Base-by-base conservation (phyloP, 2,888 invertebrate species). In the Ptychoptera albimana region DNA sequence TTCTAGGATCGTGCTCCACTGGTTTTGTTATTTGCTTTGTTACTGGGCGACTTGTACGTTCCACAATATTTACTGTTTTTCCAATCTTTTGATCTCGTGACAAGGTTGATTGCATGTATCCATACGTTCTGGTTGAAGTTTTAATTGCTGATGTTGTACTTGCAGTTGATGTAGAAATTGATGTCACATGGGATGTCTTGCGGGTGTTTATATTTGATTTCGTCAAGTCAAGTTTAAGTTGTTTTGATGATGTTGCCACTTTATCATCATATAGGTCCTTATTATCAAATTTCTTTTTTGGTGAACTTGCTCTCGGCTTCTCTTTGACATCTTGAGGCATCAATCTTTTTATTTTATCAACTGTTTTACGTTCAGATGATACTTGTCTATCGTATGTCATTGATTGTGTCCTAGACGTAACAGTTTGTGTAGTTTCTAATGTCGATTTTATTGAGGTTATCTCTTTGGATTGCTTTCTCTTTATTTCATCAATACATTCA, bases 31-130 rank as follows among this genome's bases (percentile, higher is more conserved):
- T 11, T 11, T 30, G n/a, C 11, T 40, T 40, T 7, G 40, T 11
- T 15, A n/a, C 31, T 2, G 32, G 7, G 11, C 34, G 32, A n/a
- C 14, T 35, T 16, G 42, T 34, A 12, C 15, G 23, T 12, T 42
- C 16, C 7, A 16, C 5, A 3, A n/a, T 13, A 15, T 51, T 49
- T 15, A 34, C 43, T 13, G 41, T 39, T 43, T 50, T 64, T 10
- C 68, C 71, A 37, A 69, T 64, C 55, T 74, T 73, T 56, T 72
- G 63, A 53, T 69, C 69, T 49, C 73, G 61, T 1, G 75, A 72
- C 37, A 75, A 54, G 16, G 75, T 75, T 1, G 74, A 73, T 49
- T 70, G 71, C 75, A 75, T 75, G 50, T 75, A 75, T 37, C 73
- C 70, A 53, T 67, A 67, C 15, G 59, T 52, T 43, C 57, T 50